Percentiles rank a stretch among this genome's conserved stretches.
Conservation (phyloP, 2,888 invertebrate genomes). For the Cremastinae sp. region DNA sequence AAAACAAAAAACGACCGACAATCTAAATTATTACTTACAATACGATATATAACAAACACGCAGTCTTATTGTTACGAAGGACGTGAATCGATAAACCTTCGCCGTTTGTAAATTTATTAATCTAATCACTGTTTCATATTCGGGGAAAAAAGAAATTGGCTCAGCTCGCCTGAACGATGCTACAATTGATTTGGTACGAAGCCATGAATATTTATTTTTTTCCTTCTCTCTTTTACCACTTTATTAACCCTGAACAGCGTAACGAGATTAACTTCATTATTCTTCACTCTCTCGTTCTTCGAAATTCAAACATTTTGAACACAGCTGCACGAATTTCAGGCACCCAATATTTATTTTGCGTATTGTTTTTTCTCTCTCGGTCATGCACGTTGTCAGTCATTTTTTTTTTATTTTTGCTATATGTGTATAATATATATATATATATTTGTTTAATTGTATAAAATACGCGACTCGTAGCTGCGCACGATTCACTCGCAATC, state of each 20-base stretch:
- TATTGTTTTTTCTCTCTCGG: not conserved
- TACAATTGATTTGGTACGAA: conserved; percentile 66
- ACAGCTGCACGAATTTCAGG: conserved; percentile 21
- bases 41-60: conserved; percentile 75
- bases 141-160: conserved; percentile 66
- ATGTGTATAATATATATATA: conserved; percentile 20
- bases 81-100: conserved; percentile 31
- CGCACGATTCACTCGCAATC: conserved; percentile 61
- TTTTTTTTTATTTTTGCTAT: conserved; percentile 3
- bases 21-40: conserved; percentile 66
- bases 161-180: conserved; percentile 70
- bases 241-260: not conserved
- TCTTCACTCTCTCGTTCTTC: not conserved
- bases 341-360: conserved; percentile 11
- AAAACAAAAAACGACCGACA: conserved; percentile 24
- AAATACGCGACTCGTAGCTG: conserved; percentile 54
- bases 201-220: conserved; percentile 49
- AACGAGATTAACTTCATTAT: not conserved
- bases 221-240: conserved; percentile 5
- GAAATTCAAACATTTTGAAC: conserved; percentile 17
- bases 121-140: conserved; percentile 44
- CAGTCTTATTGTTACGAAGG: conserved; percentile 76
- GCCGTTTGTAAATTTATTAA: conserved; percentile 46
- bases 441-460: conserved; percentile 45
- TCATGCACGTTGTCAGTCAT: conserved; percentile 3